Evolutionary conservation across 2,797 vertebrate species (phyloP), one percentile per base, ranked within the genome.

Genomic region (Xenopus petersii): DNA sequence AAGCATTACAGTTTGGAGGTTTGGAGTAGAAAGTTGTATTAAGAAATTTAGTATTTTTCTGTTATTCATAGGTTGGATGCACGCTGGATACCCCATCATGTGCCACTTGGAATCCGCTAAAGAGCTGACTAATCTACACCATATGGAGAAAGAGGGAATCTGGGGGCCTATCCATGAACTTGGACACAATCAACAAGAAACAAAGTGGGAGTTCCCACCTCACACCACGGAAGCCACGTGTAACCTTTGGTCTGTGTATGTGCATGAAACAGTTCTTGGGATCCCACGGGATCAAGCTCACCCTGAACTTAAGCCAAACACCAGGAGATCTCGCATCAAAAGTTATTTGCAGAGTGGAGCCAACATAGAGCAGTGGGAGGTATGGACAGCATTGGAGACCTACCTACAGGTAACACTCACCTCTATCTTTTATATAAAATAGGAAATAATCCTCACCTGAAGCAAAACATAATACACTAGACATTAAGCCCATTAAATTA

Each of bases 231-330:
- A 97, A 84, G 89, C 92, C n/a, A 98, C 96, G 0, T 95, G 94
- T 85, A 98, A 98, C 87, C 91, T 98, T 71, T 98, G 96, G 95
- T 95, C 96, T 1, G 91, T 97, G 80, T 98, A 95, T 0, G 89
- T 98, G 59, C 90, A 94, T 2, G 95, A 98, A 79, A 85, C 83
- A 0, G 92, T 97, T 70, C 86, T 97, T 71, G 90, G 88, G 0
- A 77, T 95, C 48, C 66, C 89, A 59, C 86, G 92, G 67, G 83
- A 74, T 11, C 51, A 74, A 73, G 94, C 94, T 30, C 92, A 95
- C 70, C 0, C 49, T 1, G 61, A 1, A 0, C 81, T 94, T 58
- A 13, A 0, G 24, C 54, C 71, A 9, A 15, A 62, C 10, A n/a
- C 80, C 0, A 80, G 91, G 60, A 66, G 86, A 0, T 7, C 54